A percentile compares a stretch with the other conserved stretches of the same genome.
These are phyloP conservation scores for Borostomias antarcticus DNA, from an alignment of 2,797 vertebrate species.

Conservation along the genomic window DNA sequence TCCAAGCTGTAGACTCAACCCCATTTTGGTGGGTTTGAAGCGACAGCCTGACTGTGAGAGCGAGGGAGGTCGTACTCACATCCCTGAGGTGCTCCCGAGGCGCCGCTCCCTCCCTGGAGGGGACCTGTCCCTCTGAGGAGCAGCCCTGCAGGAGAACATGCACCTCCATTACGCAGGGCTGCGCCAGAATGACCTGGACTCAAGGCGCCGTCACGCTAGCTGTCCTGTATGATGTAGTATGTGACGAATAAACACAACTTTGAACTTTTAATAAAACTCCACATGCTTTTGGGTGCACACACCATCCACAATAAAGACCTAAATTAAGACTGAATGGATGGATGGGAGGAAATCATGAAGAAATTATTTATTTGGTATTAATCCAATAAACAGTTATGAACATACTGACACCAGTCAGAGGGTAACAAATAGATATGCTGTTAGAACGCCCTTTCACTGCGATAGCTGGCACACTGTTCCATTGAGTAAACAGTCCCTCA, in stretches of 20 bases:
- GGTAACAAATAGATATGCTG: not conserved
- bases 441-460: not conserved
- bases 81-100: conserved; percentile 78
- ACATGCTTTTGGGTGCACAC: too few species aligned
- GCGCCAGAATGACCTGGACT: too few species aligned
- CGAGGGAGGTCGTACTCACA: conserved; percentile 67
- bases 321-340: too few species aligned
- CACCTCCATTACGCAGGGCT: not conserved
- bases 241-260: too few species aligned
- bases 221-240: too few species aligned
- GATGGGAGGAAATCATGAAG: too few species aligned
- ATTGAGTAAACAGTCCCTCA: not conserved
- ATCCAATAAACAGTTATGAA: too few species aligned
- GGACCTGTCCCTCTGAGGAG: conserved; percentile 22
- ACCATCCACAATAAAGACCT: too few species aligned
- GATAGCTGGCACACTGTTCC: not conserved
- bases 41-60: not conserved
- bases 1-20: not conserved
- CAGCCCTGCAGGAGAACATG: conserved; percentile 40
- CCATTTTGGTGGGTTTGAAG: not conserved
- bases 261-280: too few species aligned
- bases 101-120: conserved; percentile 46
- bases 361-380: too few species aligned
- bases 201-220: too few species aligned
- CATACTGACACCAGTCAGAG: too few species aligned